Conservation (phyloP, 1,140 invertebrate species). For the Chymomyza costata region DNA sequence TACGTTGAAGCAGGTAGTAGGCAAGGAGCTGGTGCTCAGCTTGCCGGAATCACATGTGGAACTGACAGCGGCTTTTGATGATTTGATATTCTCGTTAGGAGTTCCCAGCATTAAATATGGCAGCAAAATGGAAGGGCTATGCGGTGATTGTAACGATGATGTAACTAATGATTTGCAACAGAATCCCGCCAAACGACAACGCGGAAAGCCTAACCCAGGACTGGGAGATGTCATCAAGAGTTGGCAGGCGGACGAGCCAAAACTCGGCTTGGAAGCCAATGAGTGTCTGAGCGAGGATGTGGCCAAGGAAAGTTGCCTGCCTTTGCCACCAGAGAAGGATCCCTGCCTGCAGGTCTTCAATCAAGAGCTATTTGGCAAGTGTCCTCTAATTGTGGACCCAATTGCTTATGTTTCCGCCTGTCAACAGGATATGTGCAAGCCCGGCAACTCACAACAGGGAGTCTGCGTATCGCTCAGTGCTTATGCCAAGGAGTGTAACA, state of each 20-base stretch:
- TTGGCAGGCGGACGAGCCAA: slow-evolving; percentile 78
- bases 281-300: slow-evolving; percentile 64
- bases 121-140: slow-evolving; percentile 85
- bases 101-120: slow-evolving; percentile 84
- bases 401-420: slow-evolving; percentile 81
- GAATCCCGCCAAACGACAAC: slow-evolving; percentile 74
- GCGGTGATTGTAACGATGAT: slow-evolving; percentile 85
- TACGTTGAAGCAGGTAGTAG: slow-evolving; percentile 71
- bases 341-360: slow-evolving; percentile 81
- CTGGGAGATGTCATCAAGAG: slow-evolving; percentile 78
- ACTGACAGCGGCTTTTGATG: slow-evolving; percentile 76
- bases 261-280: slow-evolving; percentile 57
- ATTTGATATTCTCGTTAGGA: slow-evolving; percentile 78
- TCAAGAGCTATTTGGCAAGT: slow-evolving; percentile 81
- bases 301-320: slow-evolving; percentile 76
- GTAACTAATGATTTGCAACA: slow-evolving; percentile 79
- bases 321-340: slow-evolving; percentile 78
- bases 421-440: slow-evolving; percentile 80
- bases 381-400: slow-evolving; percentile 84
- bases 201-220: slow-evolving; percentile 60
- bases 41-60: slow-evolving; percentile 77
- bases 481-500: slow-evolving; percentile 84
- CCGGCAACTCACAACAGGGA: slow-evolving; percentile 76
- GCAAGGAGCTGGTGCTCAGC: slow-evolving; percentile 76
- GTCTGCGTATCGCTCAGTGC: slow-evolving; percentile 82